Percentiles rank a stretch among this genome's conserved stretches.
Evolutionary conservation across 2,888 invertebrate species (phyloP).

Genomic region (Cactoblastis cactorum): DNA sequence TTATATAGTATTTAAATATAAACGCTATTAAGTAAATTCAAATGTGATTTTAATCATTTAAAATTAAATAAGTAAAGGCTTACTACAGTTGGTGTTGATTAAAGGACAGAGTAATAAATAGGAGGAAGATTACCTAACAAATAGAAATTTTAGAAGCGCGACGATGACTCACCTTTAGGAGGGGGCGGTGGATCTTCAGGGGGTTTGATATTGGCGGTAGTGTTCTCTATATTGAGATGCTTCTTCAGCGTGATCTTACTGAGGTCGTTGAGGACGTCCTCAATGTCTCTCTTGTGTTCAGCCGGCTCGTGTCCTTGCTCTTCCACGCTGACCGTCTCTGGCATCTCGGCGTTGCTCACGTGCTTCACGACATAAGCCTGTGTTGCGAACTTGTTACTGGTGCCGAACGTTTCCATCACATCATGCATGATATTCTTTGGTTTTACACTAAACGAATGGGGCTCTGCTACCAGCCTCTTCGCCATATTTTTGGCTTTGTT

Average conservation of each 20-base stretch:
- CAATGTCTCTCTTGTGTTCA: conserved; percentile 63
- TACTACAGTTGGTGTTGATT: too few species aligned
- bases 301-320: conserved; percentile 56
- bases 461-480: conserved; percentile 60
- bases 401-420: conserved; percentile 72
- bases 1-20: too few species aligned
- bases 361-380: conserved; percentile 64
- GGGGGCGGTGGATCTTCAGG: conserved; percentile 55
- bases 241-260: conserved; percentile 71
- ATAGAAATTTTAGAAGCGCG: too few species aligned
- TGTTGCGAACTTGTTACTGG: conserved; percentile 42
- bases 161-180: conserved; percentile 41
- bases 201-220: conserved; percentile 68
- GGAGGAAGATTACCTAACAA: too few species aligned
- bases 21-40: too few species aligned
- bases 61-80: too few species aligned
- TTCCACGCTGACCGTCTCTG: conserved; percentile 43
- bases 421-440: conserved; percentile 72
- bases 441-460: conserved; percentile 58
- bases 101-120: too few species aligned
- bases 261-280: conserved; percentile 68
- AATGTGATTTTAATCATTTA: too few species aligned
- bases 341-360: conserved; percentile 55
- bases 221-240: conserved; percentile 66
- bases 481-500: conserved; percentile 75